Evolutionary conservation across 2,113 vertebrate species (phyloP).

Genomic region (Pelobates fuscus): DNA sequence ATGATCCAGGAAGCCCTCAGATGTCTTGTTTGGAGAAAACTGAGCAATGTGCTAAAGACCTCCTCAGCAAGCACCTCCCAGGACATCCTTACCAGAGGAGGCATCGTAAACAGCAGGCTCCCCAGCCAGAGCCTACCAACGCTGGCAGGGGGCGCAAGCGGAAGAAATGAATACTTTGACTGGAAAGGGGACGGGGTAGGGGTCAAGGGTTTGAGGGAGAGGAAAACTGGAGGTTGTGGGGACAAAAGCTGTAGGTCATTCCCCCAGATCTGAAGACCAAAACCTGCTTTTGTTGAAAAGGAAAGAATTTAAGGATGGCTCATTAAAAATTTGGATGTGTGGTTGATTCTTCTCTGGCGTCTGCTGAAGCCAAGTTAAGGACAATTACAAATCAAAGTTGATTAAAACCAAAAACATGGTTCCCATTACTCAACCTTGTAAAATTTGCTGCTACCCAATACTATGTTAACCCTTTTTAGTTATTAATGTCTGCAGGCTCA

Average conservation of each 20-base stretch:
- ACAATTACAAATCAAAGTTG: background rate
- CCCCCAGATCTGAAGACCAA: slow-evolving; percentile 20
- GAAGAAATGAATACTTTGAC: slow-evolving; percentile 67
- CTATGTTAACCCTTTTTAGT: background rate
- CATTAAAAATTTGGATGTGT: slow-evolving; percentile 7
- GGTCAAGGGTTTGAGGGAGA: slow-evolving; percentile 4
- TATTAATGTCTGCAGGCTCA: background rate
- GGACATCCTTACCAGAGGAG: slow-evolving; percentile 84
- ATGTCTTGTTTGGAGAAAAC: slow-evolving; percentile 88
- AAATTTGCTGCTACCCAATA: slow-evolving; percentile 10
- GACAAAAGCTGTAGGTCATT: slow-evolving; percentile 32
- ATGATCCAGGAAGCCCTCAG: slow-evolving; percentile 84
- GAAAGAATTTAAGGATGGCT: background rate
- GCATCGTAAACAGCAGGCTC: slow-evolving; percentile 68
- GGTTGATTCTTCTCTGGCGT: background rate
- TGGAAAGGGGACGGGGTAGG: slow-evolving; percentile 51
- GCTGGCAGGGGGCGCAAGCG: slow-evolving; percentile 68
- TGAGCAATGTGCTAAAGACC: slow-evolving; percentile 84
- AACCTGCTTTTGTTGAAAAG: slow-evolving; percentile 15
- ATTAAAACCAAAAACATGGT: background rate
- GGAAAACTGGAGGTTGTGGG: slow-evolving; percentile 4
- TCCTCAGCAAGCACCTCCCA: slow-evolving; percentile 88
- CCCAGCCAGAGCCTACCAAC: slow-evolving; percentile 64
- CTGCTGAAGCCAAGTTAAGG: slow-evolving; percentile 11
- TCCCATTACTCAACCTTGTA: background rate